Conservation (phyloP, 2,888 invertebrate species). For the Molanna angustata region DNA sequence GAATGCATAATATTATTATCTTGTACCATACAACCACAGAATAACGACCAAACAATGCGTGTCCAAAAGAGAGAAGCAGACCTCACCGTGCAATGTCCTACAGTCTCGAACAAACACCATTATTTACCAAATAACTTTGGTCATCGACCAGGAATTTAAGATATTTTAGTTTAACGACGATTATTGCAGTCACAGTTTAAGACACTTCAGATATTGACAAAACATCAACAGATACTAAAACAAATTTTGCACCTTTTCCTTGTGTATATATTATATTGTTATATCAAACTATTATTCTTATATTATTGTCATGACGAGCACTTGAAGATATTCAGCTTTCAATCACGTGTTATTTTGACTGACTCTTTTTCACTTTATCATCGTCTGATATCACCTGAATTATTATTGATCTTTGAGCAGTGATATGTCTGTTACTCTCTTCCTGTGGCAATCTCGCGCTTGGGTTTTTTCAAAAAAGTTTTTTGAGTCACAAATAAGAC, state of each 20-base stretch:
- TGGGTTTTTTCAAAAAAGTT: slow-evolving; percentile 8
- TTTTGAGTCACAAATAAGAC: too few relatives aligned
- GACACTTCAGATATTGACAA: neutral
- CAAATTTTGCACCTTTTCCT: slow-evolving; percentile 25
- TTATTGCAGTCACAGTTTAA: too few relatives aligned
- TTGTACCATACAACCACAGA: too few relatives aligned
- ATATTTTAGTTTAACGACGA: too few relatives aligned
- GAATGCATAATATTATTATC: slow-evolving; percentile 1
- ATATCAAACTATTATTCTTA: slow-evolving; percentile 9
- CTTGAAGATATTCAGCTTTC: slow-evolving; percentile 23
- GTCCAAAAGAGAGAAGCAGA: slow-evolving; percentile 59
- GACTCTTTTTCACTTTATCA: slow-evolving; percentile 2
- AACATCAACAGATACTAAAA: slow-evolving; percentile 17
- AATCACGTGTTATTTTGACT: slow-evolving; percentile 28
- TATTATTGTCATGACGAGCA: slow-evolving; percentile 25
- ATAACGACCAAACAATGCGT: slow-evolving; percentile 55
- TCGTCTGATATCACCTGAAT: slow-evolving; percentile 2
- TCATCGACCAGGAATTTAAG: too few relatives aligned
- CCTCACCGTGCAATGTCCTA: slow-evolving; percentile 36
- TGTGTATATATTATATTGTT: slow-evolving; percentile 21
- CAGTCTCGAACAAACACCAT: neutral
- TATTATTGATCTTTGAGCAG: slow-evolving; percentile 37
- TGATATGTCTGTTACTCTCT: slow-evolving; percentile 59
- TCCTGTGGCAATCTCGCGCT: slow-evolving; percentile 45
- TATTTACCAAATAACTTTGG: too few relatives aligned